Conservation (phyloP, 2,113 vertebrate genomes). For the Gnathonemus longibarbis region DNA sequence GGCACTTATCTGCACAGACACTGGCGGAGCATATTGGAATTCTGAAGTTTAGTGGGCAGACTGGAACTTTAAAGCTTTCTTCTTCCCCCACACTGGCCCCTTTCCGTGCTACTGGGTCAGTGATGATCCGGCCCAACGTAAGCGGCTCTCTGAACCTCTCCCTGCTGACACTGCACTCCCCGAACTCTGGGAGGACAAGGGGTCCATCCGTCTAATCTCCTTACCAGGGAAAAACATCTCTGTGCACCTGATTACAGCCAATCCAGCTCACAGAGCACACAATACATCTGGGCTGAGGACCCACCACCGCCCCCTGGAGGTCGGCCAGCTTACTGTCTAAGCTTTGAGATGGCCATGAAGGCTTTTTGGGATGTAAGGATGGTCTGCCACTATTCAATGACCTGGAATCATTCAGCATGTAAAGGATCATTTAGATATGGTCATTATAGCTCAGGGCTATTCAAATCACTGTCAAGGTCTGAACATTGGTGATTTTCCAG, state of each 20-base stretch:
- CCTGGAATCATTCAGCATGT: not conserved
- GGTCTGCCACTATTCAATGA: not conserved
- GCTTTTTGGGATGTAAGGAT: not conserved
- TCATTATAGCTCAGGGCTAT: not conserved
- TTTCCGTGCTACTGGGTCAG: conserved; percentile 52
- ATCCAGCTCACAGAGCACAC: conserved; percentile 45
- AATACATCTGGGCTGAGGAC: conserved; percentile 30
- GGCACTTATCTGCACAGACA: not conserved
- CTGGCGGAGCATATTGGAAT: not conserved
- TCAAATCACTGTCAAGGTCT: too few relatives aligned
- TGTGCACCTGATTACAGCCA: conserved; percentile 57
- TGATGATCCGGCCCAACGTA: conserved; percentile 55
- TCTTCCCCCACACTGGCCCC: not conserved
- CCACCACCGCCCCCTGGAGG: not conserved
- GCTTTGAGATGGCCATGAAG: not conserved
- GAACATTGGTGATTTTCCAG: too few relatives aligned
- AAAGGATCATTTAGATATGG: not conserved
- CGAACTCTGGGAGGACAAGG: too few relatives aligned
- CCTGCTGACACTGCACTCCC: conserved; percentile 59
- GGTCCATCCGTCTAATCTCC: conserved; percentile 53
- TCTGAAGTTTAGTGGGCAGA: not conserved
- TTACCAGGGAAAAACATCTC: conserved; percentile 47
- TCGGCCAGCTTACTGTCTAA: not conserved
- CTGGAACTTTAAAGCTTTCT: not conserved
- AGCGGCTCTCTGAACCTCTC: conserved; percentile 62